Evolutionary conservation across 2,797 vertebrate genomes (phyloP), one percentile per base, ranked within the genome.

Genomic region (Bryconaethiops microstoma): DNA sequence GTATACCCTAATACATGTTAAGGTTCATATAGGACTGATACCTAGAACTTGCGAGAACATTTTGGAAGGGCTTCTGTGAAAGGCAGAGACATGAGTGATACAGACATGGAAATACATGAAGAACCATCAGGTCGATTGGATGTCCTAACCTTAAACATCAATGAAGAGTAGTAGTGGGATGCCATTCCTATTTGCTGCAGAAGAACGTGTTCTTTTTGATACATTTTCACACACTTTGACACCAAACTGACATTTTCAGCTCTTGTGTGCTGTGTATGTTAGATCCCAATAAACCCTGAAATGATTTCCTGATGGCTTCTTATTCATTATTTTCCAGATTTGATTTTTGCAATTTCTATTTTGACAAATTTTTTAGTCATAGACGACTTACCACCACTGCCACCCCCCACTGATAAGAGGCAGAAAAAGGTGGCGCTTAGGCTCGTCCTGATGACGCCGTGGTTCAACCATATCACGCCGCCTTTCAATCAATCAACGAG

Each of bases 81-180:
- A 68, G 77, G 70, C 68, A 75, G 59, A 54, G 65, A 68, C 17
- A 71, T 7, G 7, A 55, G 45, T 60, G 19, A 19, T 21, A 59
- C 13, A 13, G 17, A 69, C 68, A 74, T 77, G 86, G 59, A 78
- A 45, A 82, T 52, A 83, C 76, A 83, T 76, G 77, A 80, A 80
- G 78, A 87, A 87, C 90, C 88, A 84, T 82, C 82, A 87, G 42
- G 79, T 77, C 82, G 78, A 87, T 87, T 89, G 91, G 85, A 90
- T 89, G 89, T 87, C 88, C 84, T 85, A 21, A 78, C 88, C 89
- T 3, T 5, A 83, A 74, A 87, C 86, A 45, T 45, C 60, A 54
- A 19, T 52, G 23, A 64, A 23, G 19, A 5, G 7, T 55, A 54
- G 6, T 3, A 55, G n/a, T 23, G 29, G n/a, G 55, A 64, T 67